A percentile compares a stretch with the other conserved stretches of the same genome.
Evolutionary conservation across 1,140 invertebrate genomes (phyloP).

Genomic region (Latrodectus geometricus): DNA sequence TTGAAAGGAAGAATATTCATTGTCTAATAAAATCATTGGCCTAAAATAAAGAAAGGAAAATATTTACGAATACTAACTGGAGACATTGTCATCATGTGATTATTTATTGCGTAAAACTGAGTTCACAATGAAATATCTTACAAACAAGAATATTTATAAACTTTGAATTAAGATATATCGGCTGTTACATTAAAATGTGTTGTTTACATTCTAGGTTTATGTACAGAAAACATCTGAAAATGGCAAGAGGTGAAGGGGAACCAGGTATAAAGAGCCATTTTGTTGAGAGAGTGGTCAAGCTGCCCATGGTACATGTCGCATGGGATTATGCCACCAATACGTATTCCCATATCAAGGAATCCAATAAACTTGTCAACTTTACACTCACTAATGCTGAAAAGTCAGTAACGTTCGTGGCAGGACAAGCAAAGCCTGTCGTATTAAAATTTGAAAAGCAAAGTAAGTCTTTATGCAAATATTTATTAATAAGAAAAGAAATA

Average conservation of each 20-base stretch:
- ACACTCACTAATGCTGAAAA: slow-evolving; percentile 62
- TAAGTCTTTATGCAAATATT: slow-evolving; percentile 12
- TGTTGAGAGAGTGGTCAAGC: slow-evolving; percentile 48
- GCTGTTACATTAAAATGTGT: too few relatives aligned
- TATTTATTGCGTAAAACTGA: too few relatives aligned
- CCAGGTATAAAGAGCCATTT: slow-evolving; percentile 53
- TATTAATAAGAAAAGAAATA: too few relatives aligned
- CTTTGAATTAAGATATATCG: too few relatives aligned
- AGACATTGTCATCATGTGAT: too few relatives aligned
- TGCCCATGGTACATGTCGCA: slow-evolving; percentile 59
- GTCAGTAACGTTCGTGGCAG: slow-evolving; percentile 51
- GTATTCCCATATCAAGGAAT: slow-evolving; percentile 58
- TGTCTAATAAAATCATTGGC: too few relatives aligned
- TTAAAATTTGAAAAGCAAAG: slow-evolving; percentile 61
- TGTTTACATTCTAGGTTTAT: not conserved
- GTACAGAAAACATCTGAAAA: slow-evolving; percentile 16
- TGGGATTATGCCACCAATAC: slow-evolving; percentile 54
- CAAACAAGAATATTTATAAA: too few relatives aligned
- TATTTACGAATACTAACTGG: too few relatives aligned
- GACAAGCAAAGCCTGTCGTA: slow-evolving; percentile 59
- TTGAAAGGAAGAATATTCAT: too few relatives aligned
- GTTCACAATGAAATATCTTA: too few relatives aligned
- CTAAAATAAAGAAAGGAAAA: too few relatives aligned
- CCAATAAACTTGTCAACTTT: slow-evolving; percentile 51
- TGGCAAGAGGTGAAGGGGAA: slow-evolving; percentile 57